Percentiles rank a stretch among this genome's conserved stretches.
Evolutionary conservation across 92 coral and sea anemone genomes (phyloP).

Genomic region (Palythoa heliodiscus): DNA sequence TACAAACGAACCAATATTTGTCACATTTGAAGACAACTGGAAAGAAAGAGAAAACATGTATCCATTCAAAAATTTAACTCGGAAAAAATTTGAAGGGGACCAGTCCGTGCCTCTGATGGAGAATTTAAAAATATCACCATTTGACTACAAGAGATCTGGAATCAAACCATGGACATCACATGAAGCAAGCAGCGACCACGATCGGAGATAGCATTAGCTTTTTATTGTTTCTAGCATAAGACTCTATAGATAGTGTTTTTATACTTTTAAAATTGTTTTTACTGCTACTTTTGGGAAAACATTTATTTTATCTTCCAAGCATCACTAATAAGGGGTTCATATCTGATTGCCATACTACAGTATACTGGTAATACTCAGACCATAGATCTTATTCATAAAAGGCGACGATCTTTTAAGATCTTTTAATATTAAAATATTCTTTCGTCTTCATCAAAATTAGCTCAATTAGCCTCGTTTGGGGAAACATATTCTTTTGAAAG

Average conservation of each 20-base stretch:
- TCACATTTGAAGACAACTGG: slow-evolving; percentile 56
- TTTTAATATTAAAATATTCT: too few relatives aligned
- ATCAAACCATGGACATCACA: slow-evolving; percentile 32
- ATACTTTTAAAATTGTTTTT: not conserved
- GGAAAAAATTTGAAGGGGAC: slow-evolving; percentile 49
- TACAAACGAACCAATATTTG: slow-evolving; percentile 82
- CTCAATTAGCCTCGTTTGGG: too few relatives aligned
- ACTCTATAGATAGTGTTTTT: not conserved
- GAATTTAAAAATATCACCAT: slow-evolving; percentile 74
- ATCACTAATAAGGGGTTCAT: too few relatives aligned
- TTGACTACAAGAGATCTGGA: slow-evolving; percentile 79
- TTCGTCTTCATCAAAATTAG: too few relatives aligned
- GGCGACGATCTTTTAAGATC: too few relatives aligned
- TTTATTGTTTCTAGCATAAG: not conserved
- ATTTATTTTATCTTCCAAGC: too few relatives aligned
- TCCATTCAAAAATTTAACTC: slow-evolving; percentile 74
- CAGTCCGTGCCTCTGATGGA: slow-evolving; percentile 51
- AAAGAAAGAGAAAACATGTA: slow-evolving; percentile 42
- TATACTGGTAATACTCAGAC: too few relatives aligned
- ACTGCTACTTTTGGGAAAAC: too few relatives aligned
- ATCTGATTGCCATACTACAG: too few relatives aligned
- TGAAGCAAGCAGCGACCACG: not conserved
- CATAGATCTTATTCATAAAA: too few relatives aligned
- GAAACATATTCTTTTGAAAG: too few relatives aligned
- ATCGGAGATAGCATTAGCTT: slow-evolving; percentile 3